Percentiles rank a stretch among this genome's conserved stretches.
These are phyloP conservation scores for Drosophila macrospina DNA, from an alignment of 2,888 invertebrate species.

Conservation along the genomic window DNA sequence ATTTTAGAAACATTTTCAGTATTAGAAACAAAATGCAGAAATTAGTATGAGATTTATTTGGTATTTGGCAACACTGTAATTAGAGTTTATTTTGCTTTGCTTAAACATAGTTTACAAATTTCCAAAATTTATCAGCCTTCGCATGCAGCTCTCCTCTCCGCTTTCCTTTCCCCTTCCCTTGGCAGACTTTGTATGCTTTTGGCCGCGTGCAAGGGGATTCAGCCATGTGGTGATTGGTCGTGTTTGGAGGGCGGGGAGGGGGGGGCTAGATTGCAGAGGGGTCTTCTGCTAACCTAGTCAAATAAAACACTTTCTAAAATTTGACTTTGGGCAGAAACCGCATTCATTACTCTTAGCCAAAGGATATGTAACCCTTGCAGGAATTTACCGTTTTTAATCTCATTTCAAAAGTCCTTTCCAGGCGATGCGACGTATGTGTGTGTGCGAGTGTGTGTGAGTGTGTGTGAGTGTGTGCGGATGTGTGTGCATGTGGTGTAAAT, in stretches of 20 bases:
- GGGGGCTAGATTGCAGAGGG: conserved; percentile 16
- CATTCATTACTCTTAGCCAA: conserved; percentile 84
- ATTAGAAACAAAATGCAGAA: not conserved
- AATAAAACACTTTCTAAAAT: conserved; percentile 81
- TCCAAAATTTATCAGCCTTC: conserved; percentile 11
- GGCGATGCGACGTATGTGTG: conserved; percentile 32
- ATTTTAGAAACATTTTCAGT: too few species aligned
- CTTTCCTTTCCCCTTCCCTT: not conserved
- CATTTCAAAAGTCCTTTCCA: conserved; percentile 76
- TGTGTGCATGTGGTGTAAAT: conserved; percentile 73
- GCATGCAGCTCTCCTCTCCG: conserved; percentile 8
- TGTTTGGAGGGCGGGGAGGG: too few species aligned
- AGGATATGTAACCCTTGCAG: conserved; percentile 75
- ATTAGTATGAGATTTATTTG: not conserved
- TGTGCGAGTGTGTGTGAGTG: conserved; percentile 45
- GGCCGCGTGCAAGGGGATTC: conserved; percentile 32
- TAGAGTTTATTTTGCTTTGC: conserved; percentile 2
- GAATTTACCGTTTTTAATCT: conserved; percentile 82
- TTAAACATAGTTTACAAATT: conserved; percentile 5
- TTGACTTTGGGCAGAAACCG: conserved; percentile 82
- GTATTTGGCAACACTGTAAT: not conserved
- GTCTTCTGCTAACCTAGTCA: conserved; percentile 70
- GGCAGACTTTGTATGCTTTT: conserved; percentile 29
- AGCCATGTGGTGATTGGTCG: too few species aligned
- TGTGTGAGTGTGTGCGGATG: conserved; percentile 50